These are phyloP conservation scores for Austrofundulus limnaeus DNA, from an alignment of 2,113 vertebrate species.

Conservation along the genomic window DNA sequence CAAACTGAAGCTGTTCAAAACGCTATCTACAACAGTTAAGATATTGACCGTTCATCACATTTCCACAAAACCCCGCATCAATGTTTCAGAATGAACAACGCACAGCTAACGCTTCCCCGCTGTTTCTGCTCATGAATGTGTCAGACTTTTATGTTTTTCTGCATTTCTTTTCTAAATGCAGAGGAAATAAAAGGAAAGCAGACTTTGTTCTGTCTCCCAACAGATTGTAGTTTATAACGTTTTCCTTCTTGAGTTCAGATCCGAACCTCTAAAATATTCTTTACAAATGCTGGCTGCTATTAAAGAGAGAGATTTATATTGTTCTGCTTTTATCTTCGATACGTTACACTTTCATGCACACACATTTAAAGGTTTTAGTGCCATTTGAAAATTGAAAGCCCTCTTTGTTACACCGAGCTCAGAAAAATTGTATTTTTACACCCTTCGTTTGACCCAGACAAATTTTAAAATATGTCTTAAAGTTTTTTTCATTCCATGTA, in stretches of 20 bases:
- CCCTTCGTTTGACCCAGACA: not conserved
- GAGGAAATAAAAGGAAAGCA: constrained; percentile 6
- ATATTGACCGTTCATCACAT: too few species aligned
- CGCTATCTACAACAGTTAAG: too few species aligned
- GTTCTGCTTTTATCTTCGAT: constrained; percentile 27
- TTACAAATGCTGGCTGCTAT: constrained; percentile 47
- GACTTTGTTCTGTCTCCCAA: constrained; percentile 20
- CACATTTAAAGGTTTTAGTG: not conserved
- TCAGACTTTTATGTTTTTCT: not conserved
- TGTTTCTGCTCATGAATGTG: constrained; percentile 23
- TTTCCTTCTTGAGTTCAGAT: constrained; percentile 26
- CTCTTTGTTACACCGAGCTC: not conserved
- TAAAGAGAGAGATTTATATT: constrained; percentile 46
- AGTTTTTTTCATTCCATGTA: constrained; percentile 16
- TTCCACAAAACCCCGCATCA: too few species aligned
- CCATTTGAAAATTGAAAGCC: too few species aligned
- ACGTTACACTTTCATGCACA: constrained; percentile 15
- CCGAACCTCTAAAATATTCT: constrained; percentile 28
- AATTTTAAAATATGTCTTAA: too few species aligned
- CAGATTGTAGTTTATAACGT: constrained; percentile 15
- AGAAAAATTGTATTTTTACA: not conserved
- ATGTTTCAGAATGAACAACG: not conserved
- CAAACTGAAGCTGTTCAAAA: too few species aligned
- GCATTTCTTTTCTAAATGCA: not conserved
- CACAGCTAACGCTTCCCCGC: constrained; percentile 24